phyloP scores from a whole-genome alignment of 2,888 invertebrate genomes.

The Nomada flava region DNA sequence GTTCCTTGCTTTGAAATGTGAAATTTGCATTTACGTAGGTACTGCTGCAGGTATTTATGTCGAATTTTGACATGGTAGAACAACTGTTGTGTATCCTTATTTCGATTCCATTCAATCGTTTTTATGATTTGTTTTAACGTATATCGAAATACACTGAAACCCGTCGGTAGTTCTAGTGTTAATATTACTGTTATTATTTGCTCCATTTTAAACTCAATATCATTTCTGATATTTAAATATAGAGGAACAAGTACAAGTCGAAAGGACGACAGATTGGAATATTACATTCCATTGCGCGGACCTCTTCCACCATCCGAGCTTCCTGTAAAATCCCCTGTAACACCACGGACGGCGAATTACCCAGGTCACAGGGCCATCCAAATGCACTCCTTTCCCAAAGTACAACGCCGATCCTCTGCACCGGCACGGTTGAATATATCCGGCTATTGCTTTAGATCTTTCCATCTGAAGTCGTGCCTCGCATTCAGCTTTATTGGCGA shows the following conservation, averaged over 20 bases:
- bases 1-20: too few species aligned
- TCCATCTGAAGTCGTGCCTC: slow-evolving; percentile 31
- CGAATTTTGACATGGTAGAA: too few species aligned
- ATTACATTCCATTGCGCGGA: slow-evolving; percentile 68
- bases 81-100: too few species aligned
- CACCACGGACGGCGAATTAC: slow-evolving; percentile 46
- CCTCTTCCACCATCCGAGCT: slow-evolving; percentile 72
- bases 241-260: slow-evolving; percentile 2
- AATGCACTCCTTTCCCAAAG: slow-evolving; percentile 22
- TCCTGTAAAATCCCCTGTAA: slow-evolving; percentile 67
- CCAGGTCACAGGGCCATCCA: slow-evolving; percentile 26
- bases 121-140: too few species aligned
- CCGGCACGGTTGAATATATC: slow-evolving; percentile 34
- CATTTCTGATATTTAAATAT: not conserved
- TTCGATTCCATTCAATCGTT: too few species aligned
- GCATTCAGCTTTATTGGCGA: slow-evolving; percentile 37
- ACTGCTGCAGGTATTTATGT: too few species aligned
- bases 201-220: not conserved
- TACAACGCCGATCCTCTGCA: slow-evolving; percentile 42
- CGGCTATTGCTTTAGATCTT: slow-evolving; percentile 23
- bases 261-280: slow-evolving; percentile 37
- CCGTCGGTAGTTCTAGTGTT: too few species aligned
- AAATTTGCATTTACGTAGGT: not conserved
- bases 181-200: not conserved
- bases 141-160: too few species aligned